Conservation (phyloP, 2,797 vertebrate species). For the Amazona ochrocephala region DNA sequence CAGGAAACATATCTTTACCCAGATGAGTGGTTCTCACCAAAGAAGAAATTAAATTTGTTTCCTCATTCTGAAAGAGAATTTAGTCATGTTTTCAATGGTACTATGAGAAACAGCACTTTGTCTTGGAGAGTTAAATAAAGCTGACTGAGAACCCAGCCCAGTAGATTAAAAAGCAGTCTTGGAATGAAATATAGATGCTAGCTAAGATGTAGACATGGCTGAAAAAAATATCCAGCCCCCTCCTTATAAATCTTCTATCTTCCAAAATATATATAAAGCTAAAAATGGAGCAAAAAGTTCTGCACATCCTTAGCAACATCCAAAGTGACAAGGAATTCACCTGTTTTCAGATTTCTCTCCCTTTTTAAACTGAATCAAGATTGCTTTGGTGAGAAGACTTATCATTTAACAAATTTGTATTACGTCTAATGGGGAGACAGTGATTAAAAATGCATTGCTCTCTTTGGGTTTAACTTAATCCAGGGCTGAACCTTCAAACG, state of each 20-base stretch:
- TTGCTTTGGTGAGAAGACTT: neutral
- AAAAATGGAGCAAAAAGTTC: neutral
- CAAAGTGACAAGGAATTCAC: conserved; percentile 6
- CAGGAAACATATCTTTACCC: neutral
- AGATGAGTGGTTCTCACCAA: neutral
- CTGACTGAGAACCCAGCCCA: neutral
- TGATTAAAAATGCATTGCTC: neutral
- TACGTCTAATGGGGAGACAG: neutral
- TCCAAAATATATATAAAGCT: neutral
- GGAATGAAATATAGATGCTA: neutral
- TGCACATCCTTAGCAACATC: neutral
- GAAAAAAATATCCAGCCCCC: neutral
- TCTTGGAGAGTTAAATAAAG: neutral
- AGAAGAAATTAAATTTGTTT: neutral
- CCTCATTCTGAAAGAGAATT: neutral
- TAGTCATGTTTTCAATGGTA: neutral
- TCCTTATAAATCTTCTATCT: neutral
- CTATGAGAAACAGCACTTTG: neutral
- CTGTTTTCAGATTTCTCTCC: neutral
- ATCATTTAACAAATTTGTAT: neutral
- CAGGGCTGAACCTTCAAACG: neutral
- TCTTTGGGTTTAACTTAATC: neutral
- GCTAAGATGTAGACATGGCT: neutral
- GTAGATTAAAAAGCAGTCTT: neutral
- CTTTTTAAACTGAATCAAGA: conserved; percentile 10